These are phyloP conservation scores for Heterocephalus glaber DNA, from an alignment of 2,113 vertebrate genomes.

Conservation along the genomic window DNA sequence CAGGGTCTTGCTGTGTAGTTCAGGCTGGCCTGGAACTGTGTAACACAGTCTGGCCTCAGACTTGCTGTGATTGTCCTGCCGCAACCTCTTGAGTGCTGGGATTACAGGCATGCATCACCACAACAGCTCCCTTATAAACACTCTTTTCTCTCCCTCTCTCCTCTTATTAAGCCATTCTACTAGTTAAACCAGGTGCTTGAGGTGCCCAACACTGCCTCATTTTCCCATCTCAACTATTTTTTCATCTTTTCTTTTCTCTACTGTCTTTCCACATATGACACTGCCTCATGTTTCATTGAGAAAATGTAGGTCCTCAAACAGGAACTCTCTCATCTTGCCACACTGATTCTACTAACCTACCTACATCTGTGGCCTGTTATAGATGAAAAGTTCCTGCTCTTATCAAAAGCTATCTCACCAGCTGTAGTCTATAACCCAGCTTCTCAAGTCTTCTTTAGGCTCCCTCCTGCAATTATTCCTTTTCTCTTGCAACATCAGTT, in stretches of 20 bases:
- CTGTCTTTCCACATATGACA: background rate
- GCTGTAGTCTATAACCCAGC: background rate
- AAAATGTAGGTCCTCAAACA: constrained; percentile 7
- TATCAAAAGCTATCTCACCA: background rate
- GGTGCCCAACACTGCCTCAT: background rate
- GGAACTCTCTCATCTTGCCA: background rate
- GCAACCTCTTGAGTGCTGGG: background rate
- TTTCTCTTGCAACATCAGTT: background rate
- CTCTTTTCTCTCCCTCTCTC: background rate
- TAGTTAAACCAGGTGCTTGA: constrained; percentile 1
- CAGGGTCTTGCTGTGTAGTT: background rate
- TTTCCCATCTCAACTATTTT: constrained; percentile 29
- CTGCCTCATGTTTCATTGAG: constrained; percentile 20
- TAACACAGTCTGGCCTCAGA: background rate
- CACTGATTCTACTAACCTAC: background rate
- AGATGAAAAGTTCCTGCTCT: background rate
- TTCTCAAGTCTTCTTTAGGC: background rate
- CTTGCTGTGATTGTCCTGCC: background rate
- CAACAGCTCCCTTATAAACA: background rate
- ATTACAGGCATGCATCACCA: background rate
- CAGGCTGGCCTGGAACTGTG: background rate
- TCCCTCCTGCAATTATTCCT: background rate
- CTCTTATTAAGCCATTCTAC: background rate
- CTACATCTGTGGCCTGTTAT: background rate
- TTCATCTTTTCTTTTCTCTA: constrained; percentile 13